Evolutionary conservation across 2,888 invertebrate species (phyloP), one percentile per base, ranked within the genome.

Genomic region (Lapara coniferarum): DNA sequence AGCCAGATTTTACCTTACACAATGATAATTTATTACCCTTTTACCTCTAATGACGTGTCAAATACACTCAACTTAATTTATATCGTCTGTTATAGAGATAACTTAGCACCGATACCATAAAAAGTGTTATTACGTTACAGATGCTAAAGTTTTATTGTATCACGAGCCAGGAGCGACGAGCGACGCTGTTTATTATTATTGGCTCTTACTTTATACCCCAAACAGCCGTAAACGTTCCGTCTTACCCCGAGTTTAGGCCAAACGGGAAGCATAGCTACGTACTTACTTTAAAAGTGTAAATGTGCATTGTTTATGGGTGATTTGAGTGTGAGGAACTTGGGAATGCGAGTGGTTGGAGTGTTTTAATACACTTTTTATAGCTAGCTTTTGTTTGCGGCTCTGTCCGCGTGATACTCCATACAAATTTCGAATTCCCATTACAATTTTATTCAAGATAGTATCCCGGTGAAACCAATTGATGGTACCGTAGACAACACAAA

Each of bases 111-210:
- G 49, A 63, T 63, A 49, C 46, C 16, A 63, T 46, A 63, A 63
- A 49, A 63, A 63, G 63, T 19, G 19, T 19, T 80, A 76, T 78
- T 73, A 75, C 81, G 79, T 76, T 83, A 85, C 80, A 80, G 80
- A 76, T 82, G 80, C 81, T 87, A 85, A 87, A 86, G 72, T 85
- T 86, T 85, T 85, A 86, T 88, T 82, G 46, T 44, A 59, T 10
- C 46, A 37, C 63, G 49, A 57, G 13, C 13, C 30, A 37, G 37
- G 37, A 30, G 57, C 14, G 14, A 59, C 44, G 46, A 63, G 19
- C 63, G 63, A 25, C 63, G 46, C 63, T 63, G 63, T 63, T 63
- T 63, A 63, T 63, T 63, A 63, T 63, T 63, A 63, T 63, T 63
- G 46, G 63, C 49, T 63, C 49, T 63, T 63, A 63, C 63, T 49